Base-by-base conservation (phyloP, 2,797 vertebrate species). In the Clarias laeviceps region DNA sequence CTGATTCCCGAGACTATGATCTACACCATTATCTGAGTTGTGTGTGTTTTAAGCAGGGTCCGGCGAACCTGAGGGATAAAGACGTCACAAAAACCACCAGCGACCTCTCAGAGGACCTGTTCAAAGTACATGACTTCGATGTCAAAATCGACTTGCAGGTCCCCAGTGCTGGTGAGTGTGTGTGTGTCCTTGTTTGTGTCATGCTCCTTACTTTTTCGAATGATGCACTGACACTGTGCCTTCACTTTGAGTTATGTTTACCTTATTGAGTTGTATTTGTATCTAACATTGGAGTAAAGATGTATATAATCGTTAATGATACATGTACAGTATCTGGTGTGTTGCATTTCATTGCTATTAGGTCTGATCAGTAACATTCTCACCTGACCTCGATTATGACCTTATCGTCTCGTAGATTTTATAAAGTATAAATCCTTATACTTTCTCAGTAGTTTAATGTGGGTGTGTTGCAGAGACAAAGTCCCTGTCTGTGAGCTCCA, bases 121-220 rank as follows among this genome's bases (percentile, higher is more conserved):
- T 99, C 91, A 99, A 99, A 97, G 98, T 99, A 87, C 98, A 99
- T 12, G 98, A 99, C 90, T 99, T 99, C 82, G 98, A 99, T 87
- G 98, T 99, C 82, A 99, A 99, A 93, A 99, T 99, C 88, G 98
- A 99, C 93, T 95, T 99, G 78, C 98, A 99, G 93, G 98, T 99
- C 94, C 98, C 98, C 79, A 99, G 97, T 88, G 97, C 98, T 96
- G 98, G 98, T 99, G 87, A 87, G 95, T 89, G n/a, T 34, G 65
- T 24, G 22, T 61, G 59, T 61, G 59, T 22, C 5, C 22, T 62
- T 61, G 5, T 59, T 18, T 59, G 57, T 59, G 57, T 27, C 1
- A 8, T 65, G 12, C 14, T 54, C 2, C 2, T 54, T 54, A 54
- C 12, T 54, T 14, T 14, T 54, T 54, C 12, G 3, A 69, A 11